Percentiles rank a stretch among this genome's conserved stretches.
Evolutionary conservation across 2,113 vertebrate genomes (phyloP).

Genomic region (Nyctereutes procyonoides): DNA sequence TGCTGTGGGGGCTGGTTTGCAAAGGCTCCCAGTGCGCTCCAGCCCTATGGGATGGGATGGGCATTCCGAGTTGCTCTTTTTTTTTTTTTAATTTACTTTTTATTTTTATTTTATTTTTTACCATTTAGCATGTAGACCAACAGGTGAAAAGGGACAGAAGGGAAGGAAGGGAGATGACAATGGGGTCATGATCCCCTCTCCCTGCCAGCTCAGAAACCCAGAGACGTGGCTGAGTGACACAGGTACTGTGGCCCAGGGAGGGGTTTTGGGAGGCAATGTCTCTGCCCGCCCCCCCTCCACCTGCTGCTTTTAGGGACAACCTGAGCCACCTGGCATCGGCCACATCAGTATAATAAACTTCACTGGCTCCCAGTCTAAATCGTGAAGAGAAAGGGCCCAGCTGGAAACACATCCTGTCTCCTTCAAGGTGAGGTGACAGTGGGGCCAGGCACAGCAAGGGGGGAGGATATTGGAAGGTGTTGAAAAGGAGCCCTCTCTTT

Average conservation of each 20-base stretch:
- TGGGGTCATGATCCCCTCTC: background rate
- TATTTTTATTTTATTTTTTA: background rate
- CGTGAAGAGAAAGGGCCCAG: background rate
- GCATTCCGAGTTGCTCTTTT: background rate
- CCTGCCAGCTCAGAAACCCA: background rate
- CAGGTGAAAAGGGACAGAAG: background rate
- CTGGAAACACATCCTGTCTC: background rate
- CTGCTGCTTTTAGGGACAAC: background rate
- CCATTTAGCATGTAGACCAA: background rate
- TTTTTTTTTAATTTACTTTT: background rate
- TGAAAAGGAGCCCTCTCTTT: background rate
- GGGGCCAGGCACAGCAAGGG: background rate
- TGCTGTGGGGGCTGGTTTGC: background rate
- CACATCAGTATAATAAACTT: background rate
- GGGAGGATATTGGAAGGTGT: background rate
- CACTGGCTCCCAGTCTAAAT: background rate
- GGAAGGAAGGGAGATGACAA: background rate
- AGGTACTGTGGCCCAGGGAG: background rate
- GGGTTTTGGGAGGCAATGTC: background rate
- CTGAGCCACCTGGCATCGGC: background rate
- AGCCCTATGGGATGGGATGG: background rate
- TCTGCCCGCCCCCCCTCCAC: background rate
- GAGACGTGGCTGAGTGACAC: background rate
- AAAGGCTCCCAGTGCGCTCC: background rate
- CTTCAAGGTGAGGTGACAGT: background rate